Percentiles rank a stretch among this genome's conserved stretches.
These are phyloP conservation scores for Aphidius ervi DNA, from an alignment of 1,140 invertebrate species.

Conservation along the genomic window DNA sequence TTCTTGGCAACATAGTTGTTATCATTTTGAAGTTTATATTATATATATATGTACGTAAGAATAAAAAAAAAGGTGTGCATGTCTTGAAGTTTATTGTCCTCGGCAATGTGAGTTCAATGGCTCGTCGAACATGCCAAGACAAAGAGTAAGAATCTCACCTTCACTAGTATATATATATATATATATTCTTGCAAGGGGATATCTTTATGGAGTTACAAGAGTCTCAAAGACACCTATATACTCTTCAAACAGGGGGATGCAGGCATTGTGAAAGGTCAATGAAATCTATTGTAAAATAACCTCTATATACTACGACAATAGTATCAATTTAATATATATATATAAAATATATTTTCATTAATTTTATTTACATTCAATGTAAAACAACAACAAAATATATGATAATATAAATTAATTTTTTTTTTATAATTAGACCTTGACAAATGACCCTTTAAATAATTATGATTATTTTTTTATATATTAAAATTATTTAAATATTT, in stretches of 20 bases:
- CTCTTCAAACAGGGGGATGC: conserved; percentile 21
- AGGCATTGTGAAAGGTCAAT: conserved; percentile 42
- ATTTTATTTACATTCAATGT: no score
- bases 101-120: conserved; percentile 38
- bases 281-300: conserved; percentile 40
- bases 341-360: conserved; percentile 7
- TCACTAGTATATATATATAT: conserved; percentile 9
- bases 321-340: conserved; percentile 13
- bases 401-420: no score
- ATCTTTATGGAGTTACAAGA: conserved; percentile 39
- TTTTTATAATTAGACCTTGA: no score
- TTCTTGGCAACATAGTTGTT: no score
- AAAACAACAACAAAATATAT: no score
- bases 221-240: conserved; percentile 37
- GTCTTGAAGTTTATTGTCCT: conserved; percentile 38
- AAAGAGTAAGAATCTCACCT: conserved; percentile 26
- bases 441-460: no score
- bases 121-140: conserved; percentile 33
- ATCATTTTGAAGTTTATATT: no score
- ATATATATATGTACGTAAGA: no score
- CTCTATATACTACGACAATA: conserved; percentile 27
- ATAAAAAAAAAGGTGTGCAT: conserved; percentile 18
- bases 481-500: no score
- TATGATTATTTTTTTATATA: no score
- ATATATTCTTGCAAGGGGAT: conserved; percentile 15